Percentiles rank a stretch among this genome's conserved stretches.
Conservation (phyloP, 2,797 vertebrate species). For the Anguilla obscura region DNA sequence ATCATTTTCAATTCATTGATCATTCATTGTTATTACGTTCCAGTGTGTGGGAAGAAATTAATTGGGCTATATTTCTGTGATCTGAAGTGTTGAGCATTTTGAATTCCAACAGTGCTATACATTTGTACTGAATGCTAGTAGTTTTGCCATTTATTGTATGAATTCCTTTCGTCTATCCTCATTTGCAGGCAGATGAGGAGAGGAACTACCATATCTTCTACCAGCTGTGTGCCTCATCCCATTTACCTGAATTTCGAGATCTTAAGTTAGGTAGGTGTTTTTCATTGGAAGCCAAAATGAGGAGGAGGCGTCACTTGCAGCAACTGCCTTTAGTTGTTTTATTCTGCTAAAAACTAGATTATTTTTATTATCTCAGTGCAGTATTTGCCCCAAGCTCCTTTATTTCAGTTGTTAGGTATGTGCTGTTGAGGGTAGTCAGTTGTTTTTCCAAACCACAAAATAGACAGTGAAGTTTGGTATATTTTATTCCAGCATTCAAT, state of each 20-base stretch:
- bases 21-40: neutral
- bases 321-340: neutral
- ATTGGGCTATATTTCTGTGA: neutral
- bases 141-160: slow-evolving; percentile 17
- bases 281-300: neutral
- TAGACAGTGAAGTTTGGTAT: no score
- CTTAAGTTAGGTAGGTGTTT: slow-evolving; percentile 81
- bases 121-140: neutral
- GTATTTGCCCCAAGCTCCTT: neutral
- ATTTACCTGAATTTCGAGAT: slow-evolving; percentile 86
- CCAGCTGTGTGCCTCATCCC: slow-evolving; percentile 93
- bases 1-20: neutral
- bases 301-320: neutral
- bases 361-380: neutral
- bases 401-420: neutral
- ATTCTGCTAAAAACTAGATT: neutral
- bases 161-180: slow-evolving; percentile 46
- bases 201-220: slow-evolving; percentile 99
- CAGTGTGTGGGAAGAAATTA: neutral
- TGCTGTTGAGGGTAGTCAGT: neutral
- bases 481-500: neutral
- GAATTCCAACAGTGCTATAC: neutral
- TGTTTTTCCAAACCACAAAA: neutral
- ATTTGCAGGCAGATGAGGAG: slow-evolving; percentile 92
- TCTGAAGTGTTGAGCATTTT: neutral